phyloP scores from a whole-genome alignment of 1,140 invertebrate species.

The Brachionus koreanus region DNA sequence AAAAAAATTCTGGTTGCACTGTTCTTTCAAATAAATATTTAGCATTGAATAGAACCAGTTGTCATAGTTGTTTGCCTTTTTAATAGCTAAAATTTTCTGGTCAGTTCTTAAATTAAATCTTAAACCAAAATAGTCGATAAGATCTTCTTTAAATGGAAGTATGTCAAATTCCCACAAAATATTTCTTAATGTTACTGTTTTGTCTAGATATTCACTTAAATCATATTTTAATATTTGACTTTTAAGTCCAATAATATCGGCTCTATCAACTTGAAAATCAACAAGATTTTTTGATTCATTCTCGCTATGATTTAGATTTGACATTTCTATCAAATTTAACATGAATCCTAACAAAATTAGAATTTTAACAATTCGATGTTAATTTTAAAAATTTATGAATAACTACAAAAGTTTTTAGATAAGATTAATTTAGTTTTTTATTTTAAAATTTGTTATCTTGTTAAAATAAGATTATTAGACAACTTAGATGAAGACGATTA shows the following conservation, averaged over 20 bases:
- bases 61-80: background rate
- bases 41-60: background rate
- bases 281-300: background rate
- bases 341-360: too few relatives aligned
- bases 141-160: background rate
- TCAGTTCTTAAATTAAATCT: background rate
- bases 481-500: too few relatives aligned
- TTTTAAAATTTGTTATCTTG: too few relatives aligned
- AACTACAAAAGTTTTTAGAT: background rate
- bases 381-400: background rate
- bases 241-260: background rate
- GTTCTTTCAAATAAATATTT: background rate
- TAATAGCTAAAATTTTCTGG: background rate
- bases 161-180: constrained; percentile 8
- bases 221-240: background rate
- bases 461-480: too few relatives aligned
- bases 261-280: background rate
- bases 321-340: background rate
- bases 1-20: background rate
- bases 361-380: too few relatives aligned
- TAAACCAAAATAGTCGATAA: background rate
- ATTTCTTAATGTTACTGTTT: background rate
- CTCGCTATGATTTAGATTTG: background rate
- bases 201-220: background rate
- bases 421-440: background rate